Base-by-base conservation (phyloP, 2,888 invertebrate genomes). In the Drosophila bunnanda region DNA sequence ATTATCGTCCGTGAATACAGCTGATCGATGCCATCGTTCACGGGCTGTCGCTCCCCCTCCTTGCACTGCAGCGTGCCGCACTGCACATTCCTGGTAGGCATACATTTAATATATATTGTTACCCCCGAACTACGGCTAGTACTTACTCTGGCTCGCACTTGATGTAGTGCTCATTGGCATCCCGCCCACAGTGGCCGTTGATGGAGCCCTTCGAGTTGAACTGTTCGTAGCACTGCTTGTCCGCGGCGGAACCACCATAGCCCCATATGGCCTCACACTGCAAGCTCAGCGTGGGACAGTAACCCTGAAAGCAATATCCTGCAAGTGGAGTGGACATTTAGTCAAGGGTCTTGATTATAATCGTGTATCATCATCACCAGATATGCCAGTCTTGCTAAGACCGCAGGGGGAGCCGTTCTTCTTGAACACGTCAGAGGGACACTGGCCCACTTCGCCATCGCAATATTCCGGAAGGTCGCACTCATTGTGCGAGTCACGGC, bases 241-340 rank as follows among this genome's bases (percentile, higher is more conserved):
- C 97, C 4, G 96, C 98, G 0, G 96, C 95, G 50, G 94, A 93
- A 0, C 97, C 96, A 13, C 96, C 97, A 81, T 95, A 95, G 28
- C 98, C 99, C 99, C 99, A 99, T 82, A 99, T 96, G 78, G 95
- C 94, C 91, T 96, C 96, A 92, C 99, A 99, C 92, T 99, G 99
- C 44, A 96, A 92, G 74, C 96, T 94, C 67, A 97, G 93, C 22
- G 98, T 97, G 30, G 98, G 98, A 91, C 99, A 99, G 73, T 96
- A 94, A 3, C 99, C 99, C 85, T 96, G 95, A 93, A 97, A 98
- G 93, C 99, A 99, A 93, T 96, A 96, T 15, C 98, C 97, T 92
- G 50, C 50, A 65, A 12, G 57, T 61, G 53, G 36, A 13, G 2
- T 1, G 1, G 2, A 32, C 1, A 6, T 6, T 25, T 52, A n/a